Evolutionary conservation across 2,888 invertebrate genomes (phyloP).

Genomic region (Prosapia bicincta): DNA sequence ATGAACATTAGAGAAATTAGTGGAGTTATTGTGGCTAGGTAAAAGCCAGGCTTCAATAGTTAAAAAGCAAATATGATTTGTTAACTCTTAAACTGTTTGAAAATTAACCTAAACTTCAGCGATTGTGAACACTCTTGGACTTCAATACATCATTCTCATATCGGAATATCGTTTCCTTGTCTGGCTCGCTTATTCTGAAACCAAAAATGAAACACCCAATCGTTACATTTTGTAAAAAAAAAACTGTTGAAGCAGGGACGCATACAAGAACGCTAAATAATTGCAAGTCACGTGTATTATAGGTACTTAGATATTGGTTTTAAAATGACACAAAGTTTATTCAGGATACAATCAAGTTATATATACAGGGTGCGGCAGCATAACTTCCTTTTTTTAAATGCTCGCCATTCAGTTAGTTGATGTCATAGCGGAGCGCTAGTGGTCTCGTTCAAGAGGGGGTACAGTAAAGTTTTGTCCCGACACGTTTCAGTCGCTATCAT

Average conservation of each 20-base stretch:
- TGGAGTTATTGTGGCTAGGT: background rate
- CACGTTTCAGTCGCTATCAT: too few species aligned
- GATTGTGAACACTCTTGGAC: conserved; percentile 87
- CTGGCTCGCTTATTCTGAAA: conserved; percentile 88
- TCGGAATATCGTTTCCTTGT: conserved; percentile 92
- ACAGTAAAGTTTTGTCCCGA: too few species aligned
- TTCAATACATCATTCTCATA: conserved; percentile 96
- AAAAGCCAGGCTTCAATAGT: background rate
- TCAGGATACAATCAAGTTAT: too few species aligned
- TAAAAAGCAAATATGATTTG: background rate
- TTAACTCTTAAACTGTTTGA: background rate
- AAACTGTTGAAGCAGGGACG: background rate
- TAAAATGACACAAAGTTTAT: too few species aligned
- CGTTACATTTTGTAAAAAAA: background rate
- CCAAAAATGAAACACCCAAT: conserved; percentile 30
- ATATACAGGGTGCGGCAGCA: too few species aligned
- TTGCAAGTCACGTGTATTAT: too few species aligned
- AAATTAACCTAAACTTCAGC: background rate
- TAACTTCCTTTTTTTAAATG: too few species aligned
- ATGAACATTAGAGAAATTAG: too few species aligned
- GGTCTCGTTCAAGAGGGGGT: too few species aligned
- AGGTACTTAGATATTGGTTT: background rate
- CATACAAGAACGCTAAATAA: too few species aligned
- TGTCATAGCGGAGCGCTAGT: too few species aligned
- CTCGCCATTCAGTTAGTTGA: too few species aligned